Evolutionary conservation across 2,797 vertebrate species (phyloP).

Genomic region (Molossus molossus): DNA sequence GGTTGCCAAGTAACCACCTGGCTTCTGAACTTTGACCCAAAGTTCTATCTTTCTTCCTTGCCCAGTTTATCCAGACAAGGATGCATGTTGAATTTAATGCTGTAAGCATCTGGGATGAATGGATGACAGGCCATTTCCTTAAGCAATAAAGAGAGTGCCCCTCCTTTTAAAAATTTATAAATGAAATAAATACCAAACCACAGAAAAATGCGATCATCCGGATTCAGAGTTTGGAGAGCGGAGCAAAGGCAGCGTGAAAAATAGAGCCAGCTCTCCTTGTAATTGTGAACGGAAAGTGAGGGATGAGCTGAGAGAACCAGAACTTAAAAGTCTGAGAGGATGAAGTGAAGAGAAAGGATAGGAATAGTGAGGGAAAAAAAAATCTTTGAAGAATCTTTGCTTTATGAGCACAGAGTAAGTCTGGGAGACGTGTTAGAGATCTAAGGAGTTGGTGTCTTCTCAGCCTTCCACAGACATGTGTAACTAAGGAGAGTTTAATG

Average conservation of each 20-base stretch:
- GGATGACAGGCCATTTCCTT: neutral
- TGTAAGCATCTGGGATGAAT: neutral
- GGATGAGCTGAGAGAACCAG: neutral
- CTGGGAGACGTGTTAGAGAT: neutral
- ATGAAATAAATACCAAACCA: neutral
- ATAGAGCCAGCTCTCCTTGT: neutral
- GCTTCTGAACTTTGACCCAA: conserved; percentile 56
- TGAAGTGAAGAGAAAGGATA: neutral
- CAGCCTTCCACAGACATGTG: neutral
- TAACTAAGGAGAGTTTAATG: neutral
- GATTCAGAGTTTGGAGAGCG: neutral
- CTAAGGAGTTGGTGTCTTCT: neutral
- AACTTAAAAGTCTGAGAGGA: neutral
- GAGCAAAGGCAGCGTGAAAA: neutral
- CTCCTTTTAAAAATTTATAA: conserved; percentile 42
- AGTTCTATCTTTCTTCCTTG: conserved; percentile 9
- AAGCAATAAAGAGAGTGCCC: neutral
- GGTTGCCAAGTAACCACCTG: conserved; percentile 64
- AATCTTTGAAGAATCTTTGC: conserved; percentile 35
- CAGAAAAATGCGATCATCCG: neutral
- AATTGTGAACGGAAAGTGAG: neutral
- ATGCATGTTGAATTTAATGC: neutral
- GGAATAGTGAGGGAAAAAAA: neutral
- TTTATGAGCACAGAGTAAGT: neutral
- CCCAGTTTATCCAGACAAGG: neutral